Evolutionary conservation across 2,113 vertebrate species (phyloP), one percentile per base, ranked within the genome.

Genomic region (Silurus glanis): DNA sequence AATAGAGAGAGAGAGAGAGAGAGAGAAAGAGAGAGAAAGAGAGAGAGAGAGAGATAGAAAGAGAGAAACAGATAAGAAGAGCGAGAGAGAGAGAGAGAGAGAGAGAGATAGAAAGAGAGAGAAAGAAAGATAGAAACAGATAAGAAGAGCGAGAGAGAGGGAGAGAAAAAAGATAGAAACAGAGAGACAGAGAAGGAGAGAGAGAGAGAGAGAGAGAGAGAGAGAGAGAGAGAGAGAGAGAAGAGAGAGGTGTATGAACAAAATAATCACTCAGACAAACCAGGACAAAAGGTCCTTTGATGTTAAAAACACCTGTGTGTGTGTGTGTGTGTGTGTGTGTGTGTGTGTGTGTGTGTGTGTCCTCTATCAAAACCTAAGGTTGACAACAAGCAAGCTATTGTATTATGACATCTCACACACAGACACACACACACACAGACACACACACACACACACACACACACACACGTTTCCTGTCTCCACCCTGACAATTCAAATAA

Each of bases 241-340:
- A 88, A 89, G 14, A 81, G 83, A 85, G 85, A 88, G 87, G 51
- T 23, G 25, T 62, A 75, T 58, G 83, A 58, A 69, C 83, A 75
- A 61, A 74, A 76, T 80, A 82, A 72, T 72, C 56, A 45, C 69
- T 23, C 19, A 87, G 66, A 21, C 53, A 88, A 66, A 83, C 55
- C 28, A 87, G 84, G 91, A 91, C 89, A 93, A 91, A 91, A 75
- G 75, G 66, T 80, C 85, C 85, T 88, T 90, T 93, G 84, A 89
- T 76, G 64, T 83, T 28, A 85, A 84, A 88, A 66, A 83, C 58
- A 91, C 83, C 90, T 85, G 81, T 88, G 82, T 79, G 75, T 83
- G 64, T 83, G 56, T 88, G 76, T 71, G 78, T 83, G 45, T 80
- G 66, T 72, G 51, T 84, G 74, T 83, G 72, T 76, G 84, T 67